phyloP scores from a whole-genome alignment of 2,113 vertebrate species.

The Acrocephalus arundinaceus region DNA sequence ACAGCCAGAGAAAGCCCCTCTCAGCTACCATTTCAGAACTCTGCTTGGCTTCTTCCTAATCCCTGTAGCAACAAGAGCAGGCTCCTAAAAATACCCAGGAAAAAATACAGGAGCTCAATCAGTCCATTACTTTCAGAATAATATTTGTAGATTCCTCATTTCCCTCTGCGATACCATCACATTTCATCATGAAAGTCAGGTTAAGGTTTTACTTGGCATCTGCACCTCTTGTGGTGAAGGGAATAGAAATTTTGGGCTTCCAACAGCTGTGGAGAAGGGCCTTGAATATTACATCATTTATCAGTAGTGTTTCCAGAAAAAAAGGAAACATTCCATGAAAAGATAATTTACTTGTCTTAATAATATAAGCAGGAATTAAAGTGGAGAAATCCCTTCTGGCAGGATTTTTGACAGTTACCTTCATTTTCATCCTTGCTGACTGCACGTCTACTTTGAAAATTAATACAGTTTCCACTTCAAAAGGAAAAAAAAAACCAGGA shows the following conservation, averaged over 20 bases:
- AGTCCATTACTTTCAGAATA: conserved; percentile 30
- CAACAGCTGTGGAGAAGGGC: not conserved
- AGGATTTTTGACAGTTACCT: conserved; percentile 40
- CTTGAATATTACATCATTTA: conserved; percentile 47
- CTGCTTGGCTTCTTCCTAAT: not conserved
- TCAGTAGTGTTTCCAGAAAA: conserved; percentile 35
- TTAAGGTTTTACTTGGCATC: conserved; percentile 53
- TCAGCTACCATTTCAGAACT: not conserved
- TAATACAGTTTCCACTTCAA: conserved; percentile 43
- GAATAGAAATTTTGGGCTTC: conserved; percentile 35
- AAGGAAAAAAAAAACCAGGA: not conserved
- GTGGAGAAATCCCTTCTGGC: conserved; percentile 64
- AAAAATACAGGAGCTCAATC: not conserved
- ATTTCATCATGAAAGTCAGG: conserved; percentile 46
- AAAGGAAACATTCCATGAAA: conserved; percentile 69
- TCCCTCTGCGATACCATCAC: not conserved
- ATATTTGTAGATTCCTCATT: conserved; percentile 38
- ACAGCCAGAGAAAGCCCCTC: conserved; percentile 1
- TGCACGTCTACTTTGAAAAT: conserved; percentile 41
- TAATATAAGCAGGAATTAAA: conserved; percentile 64
- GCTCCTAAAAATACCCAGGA: conserved; percentile 1
- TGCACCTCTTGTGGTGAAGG: not conserved
- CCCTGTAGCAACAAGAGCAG: not conserved
- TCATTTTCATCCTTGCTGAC: conserved; percentile 35
- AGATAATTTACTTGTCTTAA: conserved; percentile 69